Conservation (phyloP, 2,888 invertebrate species). For the Mimas tiliae region DNA sequence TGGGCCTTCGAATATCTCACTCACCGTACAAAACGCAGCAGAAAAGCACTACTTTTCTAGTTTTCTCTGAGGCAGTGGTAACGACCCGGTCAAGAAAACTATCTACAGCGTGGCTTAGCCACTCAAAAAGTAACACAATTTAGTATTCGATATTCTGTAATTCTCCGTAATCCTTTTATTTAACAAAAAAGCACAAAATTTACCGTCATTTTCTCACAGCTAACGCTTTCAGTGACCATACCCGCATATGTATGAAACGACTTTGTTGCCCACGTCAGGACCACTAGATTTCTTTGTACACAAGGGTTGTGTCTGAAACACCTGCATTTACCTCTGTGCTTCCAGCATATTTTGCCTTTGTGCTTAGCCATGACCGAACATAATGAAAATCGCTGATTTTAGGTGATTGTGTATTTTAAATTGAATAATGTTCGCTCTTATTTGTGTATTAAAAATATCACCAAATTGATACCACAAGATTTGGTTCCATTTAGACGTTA, state of each 20-base stretch:
- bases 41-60: no score
- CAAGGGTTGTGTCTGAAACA: slow-evolving; percentile 60
- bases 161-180: background rate
- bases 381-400: slow-evolving; percentile 21
- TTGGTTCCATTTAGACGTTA: no score
- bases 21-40: no score
- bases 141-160: no score
- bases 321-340: slow-evolving; percentile 43
- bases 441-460: background rate
- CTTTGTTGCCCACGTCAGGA: slow-evolving; percentile 67
- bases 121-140: no score
- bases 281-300: slow-evolving; percentile 67
- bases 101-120: no score
- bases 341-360: slow-evolving; percentile 51
- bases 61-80: no score
- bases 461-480: no score
- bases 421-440: background rate
- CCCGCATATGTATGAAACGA: slow-evolving; percentile 43
- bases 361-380: slow-evolving; percentile 40
- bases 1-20: no score
- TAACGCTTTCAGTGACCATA: slow-evolving; percentile 32
- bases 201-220: background rate
- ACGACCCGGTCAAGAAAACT: no score
- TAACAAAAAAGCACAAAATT: background rate
- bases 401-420: background rate